phyloP scores from a whole-genome alignment of 2,888 invertebrate genomes.

The Himalopsyche tibetana region DNA sequence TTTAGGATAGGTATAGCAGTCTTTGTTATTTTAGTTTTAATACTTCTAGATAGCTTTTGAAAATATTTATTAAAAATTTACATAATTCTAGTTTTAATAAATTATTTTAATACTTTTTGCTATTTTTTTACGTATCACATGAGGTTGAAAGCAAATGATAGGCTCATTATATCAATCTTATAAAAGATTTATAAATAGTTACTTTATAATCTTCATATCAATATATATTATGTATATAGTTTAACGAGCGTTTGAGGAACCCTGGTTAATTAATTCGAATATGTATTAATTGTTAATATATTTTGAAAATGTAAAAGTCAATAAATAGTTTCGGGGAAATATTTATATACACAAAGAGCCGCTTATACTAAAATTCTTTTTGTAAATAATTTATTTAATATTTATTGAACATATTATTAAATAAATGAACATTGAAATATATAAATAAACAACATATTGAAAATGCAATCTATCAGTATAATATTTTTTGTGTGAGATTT shows the following conservation, averaged over 20 bases:
- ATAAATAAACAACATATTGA: constrained; percentile 12
- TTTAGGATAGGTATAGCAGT: constrained; percentile 62
- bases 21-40: constrained; percentile 64
- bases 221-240: neutral
- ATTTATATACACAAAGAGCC: constrained; percentile 44
- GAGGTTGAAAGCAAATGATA: constrained; percentile 46
- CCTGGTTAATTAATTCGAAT: neutral
- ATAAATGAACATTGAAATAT: constrained; percentile 37
- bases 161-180: constrained; percentile 16
- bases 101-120: constrained; percentile 53
- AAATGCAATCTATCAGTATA: constrained; percentile 8
- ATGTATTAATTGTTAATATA: neutral
- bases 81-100: constrained; percentile 52
- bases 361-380: constrained; percentile 6
- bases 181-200: too few relatives aligned
- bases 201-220: too few relatives aligned
- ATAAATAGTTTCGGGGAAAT: constrained; percentile 36
- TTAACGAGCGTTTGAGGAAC: constrained; percentile 12
- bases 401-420: constrained; percentile 18
- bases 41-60: constrained; percentile 59
- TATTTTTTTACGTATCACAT: constrained; percentile 54
- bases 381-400: constrained; percentile 37
- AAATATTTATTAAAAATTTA: constrained; percentile 51
- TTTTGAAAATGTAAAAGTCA: neutral
- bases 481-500: neutral